These are phyloP conservation scores for Numenius arquata DNA, from an alignment of 2,113 vertebrate genomes.

Conservation along the genomic window DNA sequence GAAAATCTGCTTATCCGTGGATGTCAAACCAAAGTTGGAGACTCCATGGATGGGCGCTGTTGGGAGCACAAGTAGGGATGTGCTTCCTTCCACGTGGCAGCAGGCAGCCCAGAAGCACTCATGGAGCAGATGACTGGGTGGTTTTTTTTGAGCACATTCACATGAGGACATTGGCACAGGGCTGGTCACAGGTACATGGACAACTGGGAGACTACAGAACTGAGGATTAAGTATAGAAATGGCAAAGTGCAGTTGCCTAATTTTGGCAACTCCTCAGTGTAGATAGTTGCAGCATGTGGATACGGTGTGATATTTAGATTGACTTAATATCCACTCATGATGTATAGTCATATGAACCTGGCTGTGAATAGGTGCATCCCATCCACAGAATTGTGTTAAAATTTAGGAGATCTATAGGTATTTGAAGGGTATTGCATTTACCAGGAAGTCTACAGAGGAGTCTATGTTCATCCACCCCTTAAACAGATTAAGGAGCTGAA, in stretches of 20 bases:
- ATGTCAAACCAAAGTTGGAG: too few relatives aligned
- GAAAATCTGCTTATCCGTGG: not conserved
- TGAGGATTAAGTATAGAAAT: not conserved
- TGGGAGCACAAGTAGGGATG: not conserved
- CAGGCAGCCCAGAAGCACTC: not conserved
- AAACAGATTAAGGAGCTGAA: not conserved
- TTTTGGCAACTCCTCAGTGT: not conserved
- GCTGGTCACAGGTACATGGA: not conserved
- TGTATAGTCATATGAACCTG: not conserved
- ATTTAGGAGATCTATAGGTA: not conserved
- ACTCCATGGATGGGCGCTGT: not conserved
- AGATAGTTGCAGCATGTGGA: not conserved
- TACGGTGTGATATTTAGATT: not conserved
- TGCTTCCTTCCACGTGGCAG: not conserved
- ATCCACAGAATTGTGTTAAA: not conserved
- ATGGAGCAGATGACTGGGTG: not conserved
- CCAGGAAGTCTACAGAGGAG: not conserved
- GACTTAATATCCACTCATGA: not conserved
- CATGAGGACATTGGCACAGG: not conserved
- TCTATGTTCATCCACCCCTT: not conserved
- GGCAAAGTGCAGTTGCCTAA: not conserved
- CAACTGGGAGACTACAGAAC: not conserved
- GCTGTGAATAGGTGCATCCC: not conserved
- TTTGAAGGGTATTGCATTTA: not conserved
- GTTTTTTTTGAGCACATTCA: not conserved